Conservation (phyloP, 2,888 invertebrate species). For the Macrosoma leucophasiata region DNA sequence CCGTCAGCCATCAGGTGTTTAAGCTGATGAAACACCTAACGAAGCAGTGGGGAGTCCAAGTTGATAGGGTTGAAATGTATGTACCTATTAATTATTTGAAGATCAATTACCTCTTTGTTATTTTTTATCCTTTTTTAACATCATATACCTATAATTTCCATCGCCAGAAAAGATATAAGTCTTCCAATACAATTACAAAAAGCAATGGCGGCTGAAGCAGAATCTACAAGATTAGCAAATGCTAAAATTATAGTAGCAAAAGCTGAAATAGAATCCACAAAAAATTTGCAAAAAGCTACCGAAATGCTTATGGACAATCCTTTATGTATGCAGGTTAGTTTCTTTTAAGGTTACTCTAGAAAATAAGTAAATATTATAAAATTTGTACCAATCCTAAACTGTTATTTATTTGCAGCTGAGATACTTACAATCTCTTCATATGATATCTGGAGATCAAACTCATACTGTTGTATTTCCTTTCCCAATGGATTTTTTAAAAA, state of each 20-base stretch:
- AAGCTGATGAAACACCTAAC: slow-evolving; percentile 83
- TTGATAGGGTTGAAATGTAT: slow-evolving; percentile 93
- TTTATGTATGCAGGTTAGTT: slow-evolving; percentile 56
- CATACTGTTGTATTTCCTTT: slow-evolving; percentile 93
- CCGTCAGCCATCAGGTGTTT: slow-evolving; percentile 88
- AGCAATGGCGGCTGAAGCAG: slow-evolving; percentile 80
- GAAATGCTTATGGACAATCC: slow-evolving; percentile 76
- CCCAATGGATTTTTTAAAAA: slow-evolving; percentile 79
- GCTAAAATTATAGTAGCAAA: slow-evolving; percentile 80
- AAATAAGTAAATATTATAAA: slow-evolving; percentile 29
- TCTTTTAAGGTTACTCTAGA: slow-evolving; percentile 3
- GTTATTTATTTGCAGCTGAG: slow-evolving; percentile 72
- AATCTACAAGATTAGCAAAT: slow-evolving; percentile 75
- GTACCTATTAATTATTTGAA: background rate
- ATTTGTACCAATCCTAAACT: no score
- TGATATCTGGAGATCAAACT: slow-evolving; percentile 91
- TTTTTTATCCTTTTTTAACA: background rate
- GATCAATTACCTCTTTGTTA: background rate
- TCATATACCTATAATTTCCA: background rate
- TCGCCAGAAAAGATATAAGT: slow-evolving; percentile 42
- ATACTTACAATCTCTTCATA: slow-evolving; percentile 89
- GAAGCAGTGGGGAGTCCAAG: slow-evolving; percentile 90
- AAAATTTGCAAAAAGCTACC: slow-evolving; percentile 77
- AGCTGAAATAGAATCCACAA: slow-evolving; percentile 77
- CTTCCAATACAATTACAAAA: slow-evolving; percentile 69